Percentiles rank a stretch among this genome's conserved stretches.
phyloP scores from a whole-genome alignment of 2,888 invertebrate genomes.

The Harpagoxenus sublaevis region DNA sequence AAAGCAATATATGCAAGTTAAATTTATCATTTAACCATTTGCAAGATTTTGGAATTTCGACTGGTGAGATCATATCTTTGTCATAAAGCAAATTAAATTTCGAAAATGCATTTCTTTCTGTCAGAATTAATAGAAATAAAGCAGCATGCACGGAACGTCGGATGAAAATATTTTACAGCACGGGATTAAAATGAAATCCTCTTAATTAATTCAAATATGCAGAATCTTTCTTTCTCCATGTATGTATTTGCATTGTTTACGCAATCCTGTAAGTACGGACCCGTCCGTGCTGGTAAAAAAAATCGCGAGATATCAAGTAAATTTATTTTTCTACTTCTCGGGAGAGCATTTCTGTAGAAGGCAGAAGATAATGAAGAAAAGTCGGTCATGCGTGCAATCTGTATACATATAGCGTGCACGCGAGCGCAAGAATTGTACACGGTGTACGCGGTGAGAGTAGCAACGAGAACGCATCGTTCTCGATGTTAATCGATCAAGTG shows the following conservation, averaged over 20 bases:
- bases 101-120: slow-evolving; percentile 6
- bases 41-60: slow-evolving; percentile 12
- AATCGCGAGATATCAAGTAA: slow-evolving; percentile 12
- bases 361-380: slow-evolving; percentile 21
- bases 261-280: not conserved
- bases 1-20: not conserved
- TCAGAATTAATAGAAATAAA: slow-evolving; percentile 39
- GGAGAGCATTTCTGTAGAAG: slow-evolving; percentile 1
- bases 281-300: not conserved
- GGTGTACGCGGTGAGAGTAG: not conserved
- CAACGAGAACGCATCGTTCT: slow-evolving; percentile 34
- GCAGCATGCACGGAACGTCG: not conserved
- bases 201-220: slow-evolving; percentile 48
- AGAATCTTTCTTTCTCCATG: slow-evolving; percentile 10
- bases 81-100: slow-evolving; percentile 47
- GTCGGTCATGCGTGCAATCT: slow-evolving; percentile 33
- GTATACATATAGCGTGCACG: slow-evolving; percentile 4
- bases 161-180: slow-evolving; percentile 27
- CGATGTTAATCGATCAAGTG: slow-evolving; percentile 54
- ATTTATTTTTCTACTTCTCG: slow-evolving; percentile 41
- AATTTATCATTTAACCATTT: not conserved
- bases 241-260: slow-evolving; percentile 18
- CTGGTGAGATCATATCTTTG: slow-evolving; percentile 11
- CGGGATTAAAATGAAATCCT: slow-evolving; percentile 40
- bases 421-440: not conserved